A percentile compares a stretch with the other conserved stretches of the same genome.
These are phyloP conservation scores for Hyles lineata DNA, from an alignment of 2,888 invertebrate species.

Conservation along the genomic window DNA sequence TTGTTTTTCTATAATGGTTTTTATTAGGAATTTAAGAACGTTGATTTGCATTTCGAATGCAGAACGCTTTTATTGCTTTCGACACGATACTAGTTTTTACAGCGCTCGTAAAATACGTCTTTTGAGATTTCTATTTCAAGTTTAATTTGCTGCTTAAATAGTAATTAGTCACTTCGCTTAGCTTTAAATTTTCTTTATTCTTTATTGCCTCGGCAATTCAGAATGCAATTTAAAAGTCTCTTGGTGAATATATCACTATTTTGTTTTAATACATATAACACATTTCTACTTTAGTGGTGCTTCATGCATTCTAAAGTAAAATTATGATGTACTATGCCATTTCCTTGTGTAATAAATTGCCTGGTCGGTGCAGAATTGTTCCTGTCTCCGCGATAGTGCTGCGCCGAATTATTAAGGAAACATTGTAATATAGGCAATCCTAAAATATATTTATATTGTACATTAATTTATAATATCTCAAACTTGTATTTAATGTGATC, in stretches of 20 bases:
- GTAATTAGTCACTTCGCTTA: conserved; percentile 17
- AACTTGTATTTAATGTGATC: too few species aligned
- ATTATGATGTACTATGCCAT: conserved; percentile 1
- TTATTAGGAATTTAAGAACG: conserved; percentile 67
- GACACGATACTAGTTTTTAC: conserved; percentile 48
- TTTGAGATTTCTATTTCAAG: conserved; percentile 30
- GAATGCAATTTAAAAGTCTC: not conserved
- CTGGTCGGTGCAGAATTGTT: conserved; percentile 13
- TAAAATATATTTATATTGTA: not conserved
- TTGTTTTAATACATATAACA: not conserved
- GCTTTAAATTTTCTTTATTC: not conserved
- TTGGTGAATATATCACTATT: not conserved
- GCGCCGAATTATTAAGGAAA: not conserved
- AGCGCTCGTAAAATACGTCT: conserved; percentile 39
- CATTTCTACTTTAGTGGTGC: not conserved
- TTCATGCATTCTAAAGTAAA: conserved; percentile 4
- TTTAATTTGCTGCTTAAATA: conserved; percentile 24
- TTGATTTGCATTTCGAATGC: conserved; percentile 67
- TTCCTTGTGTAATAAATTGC: conserved; percentile 7
- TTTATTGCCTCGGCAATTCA: not conserved
- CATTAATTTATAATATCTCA: too few species aligned
- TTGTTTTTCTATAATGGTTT: conserved; percentile 69
- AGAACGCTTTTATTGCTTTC: conserved; percentile 54
- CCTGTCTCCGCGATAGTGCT: not conserved
- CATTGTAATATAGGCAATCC: not conserved